Conservation (phyloP, 2,797 vertebrate species). For the Octomys mimax region DNA sequence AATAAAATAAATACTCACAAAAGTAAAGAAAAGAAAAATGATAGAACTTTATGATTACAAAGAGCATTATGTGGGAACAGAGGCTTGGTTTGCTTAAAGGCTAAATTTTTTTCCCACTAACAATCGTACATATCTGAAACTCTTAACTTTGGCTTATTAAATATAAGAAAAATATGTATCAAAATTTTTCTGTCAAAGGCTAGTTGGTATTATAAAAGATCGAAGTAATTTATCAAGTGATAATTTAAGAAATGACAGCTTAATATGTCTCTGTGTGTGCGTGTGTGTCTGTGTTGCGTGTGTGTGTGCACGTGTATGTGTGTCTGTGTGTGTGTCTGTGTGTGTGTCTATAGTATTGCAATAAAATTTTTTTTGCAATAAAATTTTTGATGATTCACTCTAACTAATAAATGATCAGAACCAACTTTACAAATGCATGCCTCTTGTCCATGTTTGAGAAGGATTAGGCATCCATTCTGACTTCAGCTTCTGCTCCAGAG, state of each 20-base stretch:
- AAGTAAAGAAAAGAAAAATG: background rate
- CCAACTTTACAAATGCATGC: background rate
- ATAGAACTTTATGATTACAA: slow-evolving; percentile 19
- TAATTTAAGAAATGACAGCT: background rate
- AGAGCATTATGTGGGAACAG: background rate
- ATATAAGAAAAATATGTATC: background rate
- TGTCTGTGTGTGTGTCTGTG: background rate
- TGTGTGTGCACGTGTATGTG: background rate
- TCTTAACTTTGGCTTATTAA: slow-evolving; percentile 1
- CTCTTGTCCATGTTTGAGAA: slow-evolving; percentile 11
- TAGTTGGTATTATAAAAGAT: background rate
- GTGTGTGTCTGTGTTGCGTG: background rate
- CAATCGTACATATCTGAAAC: background rate
- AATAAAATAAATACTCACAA: background rate
- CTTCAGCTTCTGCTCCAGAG: background rate
- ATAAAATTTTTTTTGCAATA: background rate
- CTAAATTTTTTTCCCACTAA: background rate
- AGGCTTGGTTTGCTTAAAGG: background rate
- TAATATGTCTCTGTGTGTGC: background rate
- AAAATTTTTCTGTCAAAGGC: background rate
- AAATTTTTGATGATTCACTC: background rate
- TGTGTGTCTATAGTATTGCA: background rate
- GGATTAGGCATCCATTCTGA: background rate
- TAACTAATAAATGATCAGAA: slow-evolving; percentile 18
- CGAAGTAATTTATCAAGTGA: slow-evolving; percentile 16